Conservation (phyloP, 2,113 vertebrate genomes). For the Anhinga rufa region DNA sequence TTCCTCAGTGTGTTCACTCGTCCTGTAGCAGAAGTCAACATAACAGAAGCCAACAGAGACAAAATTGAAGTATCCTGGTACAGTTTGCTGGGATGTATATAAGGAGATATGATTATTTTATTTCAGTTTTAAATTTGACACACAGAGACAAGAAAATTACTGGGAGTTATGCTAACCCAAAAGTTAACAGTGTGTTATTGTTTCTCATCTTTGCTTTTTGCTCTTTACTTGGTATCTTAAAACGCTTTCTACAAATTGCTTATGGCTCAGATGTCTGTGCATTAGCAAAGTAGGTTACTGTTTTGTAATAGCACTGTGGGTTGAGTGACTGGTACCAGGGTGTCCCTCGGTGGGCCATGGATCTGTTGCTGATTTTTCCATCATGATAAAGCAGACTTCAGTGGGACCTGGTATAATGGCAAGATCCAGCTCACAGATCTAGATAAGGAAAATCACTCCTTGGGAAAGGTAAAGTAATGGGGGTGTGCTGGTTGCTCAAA, state of each 20-base stretch:
- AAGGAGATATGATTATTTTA: background rate
- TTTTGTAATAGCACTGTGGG: background rate
- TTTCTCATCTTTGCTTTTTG: slow-evolving; percentile 30
- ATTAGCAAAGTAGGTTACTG: background rate
- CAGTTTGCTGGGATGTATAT: background rate
- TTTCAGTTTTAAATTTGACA: background rate
- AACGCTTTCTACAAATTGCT: slow-evolving; percentile 5
- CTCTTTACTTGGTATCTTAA: slow-evolving; percentile 22
- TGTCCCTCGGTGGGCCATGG: background rate
- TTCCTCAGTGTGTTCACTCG: slow-evolving; percentile 51
- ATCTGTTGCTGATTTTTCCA: background rate
- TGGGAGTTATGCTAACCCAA: background rate
- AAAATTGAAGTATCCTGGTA: slow-evolving; percentile 17
- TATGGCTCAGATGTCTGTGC: background rate
- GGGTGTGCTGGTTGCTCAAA: background rate
- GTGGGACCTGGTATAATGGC: background rate
- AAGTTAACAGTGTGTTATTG: slow-evolving; percentile 28
- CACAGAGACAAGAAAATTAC: slow-evolving; percentile 11
- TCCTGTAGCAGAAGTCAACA: slow-evolving; percentile 54
- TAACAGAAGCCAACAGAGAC: slow-evolving; percentile 51
- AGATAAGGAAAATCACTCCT: background rate
- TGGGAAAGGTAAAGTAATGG: background rate
- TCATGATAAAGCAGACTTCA: background rate
- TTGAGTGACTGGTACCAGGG: background rate
- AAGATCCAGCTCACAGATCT: background rate